These are phyloP conservation scores for Neopelma chrysocephalum DNA, from an alignment of 2,797 vertebrate species.

Conservation along the genomic window DNA sequence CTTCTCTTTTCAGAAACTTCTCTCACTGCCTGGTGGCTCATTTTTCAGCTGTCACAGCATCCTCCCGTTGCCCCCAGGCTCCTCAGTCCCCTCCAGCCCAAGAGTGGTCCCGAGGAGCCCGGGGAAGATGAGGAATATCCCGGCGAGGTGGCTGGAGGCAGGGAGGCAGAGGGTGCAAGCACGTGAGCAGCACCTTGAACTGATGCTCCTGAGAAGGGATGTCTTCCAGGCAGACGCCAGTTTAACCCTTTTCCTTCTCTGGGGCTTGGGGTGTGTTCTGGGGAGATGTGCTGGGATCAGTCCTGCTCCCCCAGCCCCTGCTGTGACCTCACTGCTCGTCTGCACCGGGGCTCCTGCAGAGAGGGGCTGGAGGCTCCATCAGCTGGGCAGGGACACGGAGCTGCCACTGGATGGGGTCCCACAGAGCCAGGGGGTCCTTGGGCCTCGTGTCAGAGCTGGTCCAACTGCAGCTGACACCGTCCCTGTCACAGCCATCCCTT, in stretches of 20 bases:
- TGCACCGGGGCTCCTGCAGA: accelerated
- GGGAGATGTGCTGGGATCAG: not conserved
- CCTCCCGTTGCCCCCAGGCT: not conserved
- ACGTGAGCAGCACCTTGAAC: not conserved
- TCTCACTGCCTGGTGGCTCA: not conserved
- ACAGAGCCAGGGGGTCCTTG: accelerated
- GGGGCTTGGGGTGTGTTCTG: not conserved
- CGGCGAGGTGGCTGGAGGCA: not conserved
- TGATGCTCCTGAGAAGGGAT: not conserved
- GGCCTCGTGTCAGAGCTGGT: not conserved
- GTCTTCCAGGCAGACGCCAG: not conserved
- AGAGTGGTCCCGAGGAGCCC: not conserved
- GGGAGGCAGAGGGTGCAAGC: conserved; percentile 1
- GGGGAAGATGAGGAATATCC: not conserved
- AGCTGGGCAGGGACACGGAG: not conserved
- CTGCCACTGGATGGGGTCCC: not conserved
- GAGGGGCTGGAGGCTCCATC: not conserved
- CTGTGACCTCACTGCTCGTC: not conserved
- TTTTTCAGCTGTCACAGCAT: conserved; percentile 45
- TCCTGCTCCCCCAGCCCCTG: not conserved
- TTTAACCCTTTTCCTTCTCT: conserved; percentile 47
- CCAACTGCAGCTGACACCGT: not conserved
- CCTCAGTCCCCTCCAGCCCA: not conserved
- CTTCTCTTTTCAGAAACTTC: conserved; percentile 21
- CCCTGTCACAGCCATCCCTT: not conserved